phyloP scores from a whole-genome alignment of 2,113 vertebrate species.

The Colaptes auratus region DNA sequence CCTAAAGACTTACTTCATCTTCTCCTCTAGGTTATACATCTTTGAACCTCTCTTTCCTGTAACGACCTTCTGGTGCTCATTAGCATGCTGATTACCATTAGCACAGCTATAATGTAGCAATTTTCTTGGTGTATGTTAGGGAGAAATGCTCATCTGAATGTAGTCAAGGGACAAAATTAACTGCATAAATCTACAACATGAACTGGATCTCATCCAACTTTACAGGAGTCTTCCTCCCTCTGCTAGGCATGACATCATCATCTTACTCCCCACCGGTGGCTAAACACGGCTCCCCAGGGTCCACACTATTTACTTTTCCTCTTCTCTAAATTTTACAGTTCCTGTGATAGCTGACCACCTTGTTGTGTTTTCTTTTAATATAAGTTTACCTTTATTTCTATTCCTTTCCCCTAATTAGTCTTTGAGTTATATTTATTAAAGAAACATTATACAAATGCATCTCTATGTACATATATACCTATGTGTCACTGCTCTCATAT shows the following conservation, averaged over 20 bases:
- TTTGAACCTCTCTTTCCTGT: constrained; percentile 81
- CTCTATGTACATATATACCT: neutral
- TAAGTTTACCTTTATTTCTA: constrained; percentile 62
- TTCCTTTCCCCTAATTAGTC: constrained; percentile 28
- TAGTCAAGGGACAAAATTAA: constrained; percentile 89
- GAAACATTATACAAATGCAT: neutral
- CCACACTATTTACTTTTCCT: constrained; percentile 69
- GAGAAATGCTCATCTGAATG: constrained; percentile 83
- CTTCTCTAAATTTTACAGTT: constrained; percentile 61
- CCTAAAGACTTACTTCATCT: constrained; percentile 77
- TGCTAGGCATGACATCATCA: constrained; percentile 76
- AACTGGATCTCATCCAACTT: constrained; percentile 81
- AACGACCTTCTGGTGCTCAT: constrained; percentile 86
- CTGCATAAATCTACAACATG: constrained; percentile 84
- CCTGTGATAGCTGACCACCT: constrained; percentile 44
- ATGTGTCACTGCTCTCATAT: neutral
- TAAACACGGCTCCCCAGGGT: constrained; percentile 77
- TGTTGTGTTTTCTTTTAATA: constrained; percentile 37
- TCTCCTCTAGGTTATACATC: constrained; percentile 82
- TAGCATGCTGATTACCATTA: constrained; percentile 90
- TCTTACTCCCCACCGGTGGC: constrained; percentile 70
- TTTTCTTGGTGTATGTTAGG: constrained; percentile 81
- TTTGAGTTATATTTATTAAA: neutral
- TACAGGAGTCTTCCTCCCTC: constrained; percentile 65
- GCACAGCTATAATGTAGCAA: constrained; percentile 85